These are phyloP conservation scores for Meteorus colon DNA, from an alignment of 2,888 invertebrate species.

Conservation along the genomic window DNA sequence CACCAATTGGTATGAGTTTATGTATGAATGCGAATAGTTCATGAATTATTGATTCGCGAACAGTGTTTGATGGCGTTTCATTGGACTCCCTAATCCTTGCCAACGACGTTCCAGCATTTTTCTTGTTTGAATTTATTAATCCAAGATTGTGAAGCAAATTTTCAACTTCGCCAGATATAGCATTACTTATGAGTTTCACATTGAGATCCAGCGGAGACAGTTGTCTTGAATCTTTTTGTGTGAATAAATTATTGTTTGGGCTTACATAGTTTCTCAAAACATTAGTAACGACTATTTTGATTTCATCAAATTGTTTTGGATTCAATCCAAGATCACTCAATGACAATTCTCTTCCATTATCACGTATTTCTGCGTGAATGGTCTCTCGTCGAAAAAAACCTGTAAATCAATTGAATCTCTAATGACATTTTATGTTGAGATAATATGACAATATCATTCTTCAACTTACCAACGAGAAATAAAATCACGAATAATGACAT, in stretches of 20 bases:
- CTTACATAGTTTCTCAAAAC: slow-evolving; percentile 2
- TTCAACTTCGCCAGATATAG: not conserved
- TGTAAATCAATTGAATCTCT: not conserved
- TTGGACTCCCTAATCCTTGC: no score
- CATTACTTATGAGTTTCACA: not conserved
- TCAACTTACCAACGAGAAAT: slow-evolving; percentile 44
- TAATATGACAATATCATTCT: not conserved
- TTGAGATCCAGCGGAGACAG: not conserved
- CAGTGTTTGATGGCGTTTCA: not conserved
- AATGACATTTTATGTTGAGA: not conserved
- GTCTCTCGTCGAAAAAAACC: not conserved
- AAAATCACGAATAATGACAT: slow-evolving; percentile 40
- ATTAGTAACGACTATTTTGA: not conserved
- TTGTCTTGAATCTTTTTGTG: slow-evolving; percentile 23
- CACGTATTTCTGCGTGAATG: not conserved
- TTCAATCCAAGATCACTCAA: not conserved
- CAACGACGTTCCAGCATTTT: not conserved
- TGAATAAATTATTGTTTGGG: not conserved
- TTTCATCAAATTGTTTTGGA: not conserved
- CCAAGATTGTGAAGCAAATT: not conserved
- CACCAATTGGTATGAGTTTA: slow-evolving; percentile 29
- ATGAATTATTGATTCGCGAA: slow-evolving; percentile 33
- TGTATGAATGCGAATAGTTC: slow-evolving; percentile 43
- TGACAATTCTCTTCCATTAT: not conserved
- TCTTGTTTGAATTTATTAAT: not conserved